These are phyloP conservation scores for Odontamblyopus rebecca DNA, from an alignment of 2,797 vertebrate genomes.

Conservation along the genomic window DNA sequence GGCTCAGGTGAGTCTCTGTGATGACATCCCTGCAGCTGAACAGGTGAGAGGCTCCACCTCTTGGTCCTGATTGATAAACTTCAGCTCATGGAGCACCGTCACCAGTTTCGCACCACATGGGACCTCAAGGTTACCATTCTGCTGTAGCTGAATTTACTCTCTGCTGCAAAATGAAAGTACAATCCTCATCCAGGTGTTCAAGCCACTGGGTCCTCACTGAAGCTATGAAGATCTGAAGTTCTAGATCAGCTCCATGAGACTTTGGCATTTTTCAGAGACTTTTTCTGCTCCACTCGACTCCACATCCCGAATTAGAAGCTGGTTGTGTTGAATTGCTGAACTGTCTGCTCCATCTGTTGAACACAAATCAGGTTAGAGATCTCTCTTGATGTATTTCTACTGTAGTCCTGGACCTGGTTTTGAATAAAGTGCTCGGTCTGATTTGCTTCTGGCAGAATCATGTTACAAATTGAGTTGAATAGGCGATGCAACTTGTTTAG, in stretches of 20 bases:
- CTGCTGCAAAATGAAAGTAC: slow-evolving; percentile 75
- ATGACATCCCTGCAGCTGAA: slow-evolving; percentile 56
- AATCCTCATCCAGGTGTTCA: slow-evolving; percentile 57
- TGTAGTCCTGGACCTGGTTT: slow-evolving; percentile 27
- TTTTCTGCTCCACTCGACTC: slow-evolving; percentile 50
- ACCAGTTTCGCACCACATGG: slow-evolving; percentile 77
- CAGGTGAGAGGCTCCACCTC: slow-evolving; percentile 32
- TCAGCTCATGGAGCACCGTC: slow-evolving; percentile 75
- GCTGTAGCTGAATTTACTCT: slow-evolving; percentile 62
- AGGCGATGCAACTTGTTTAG: slow-evolving; percentile 56
- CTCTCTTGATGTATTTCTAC: neutral
- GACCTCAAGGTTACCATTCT: slow-evolving; percentile 56
- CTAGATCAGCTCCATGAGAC: slow-evolving; percentile 62
- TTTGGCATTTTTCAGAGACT: slow-evolving; percentile 59
- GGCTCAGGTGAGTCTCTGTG: slow-evolving; percentile 10
- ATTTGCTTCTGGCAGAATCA: slow-evolving; percentile 72
- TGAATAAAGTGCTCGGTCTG: slow-evolving; percentile 36
- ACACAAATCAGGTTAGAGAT: neutral
- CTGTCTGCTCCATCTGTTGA: neutral
- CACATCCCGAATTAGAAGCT: slow-evolving; percentile 31
- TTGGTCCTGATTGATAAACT: slow-evolving; percentile 69
- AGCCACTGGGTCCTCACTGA: slow-evolving; percentile 51
- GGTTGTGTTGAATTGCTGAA: neutral
- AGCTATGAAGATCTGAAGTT: slow-evolving; percentile 21
- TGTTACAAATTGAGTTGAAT: slow-evolving; percentile 61